These are phyloP conservation scores for Catostylus mosaicus DNA, from an alignment of 30 jellyfish, hydroid and myxozoan species.

Conservation along the genomic window DNA sequence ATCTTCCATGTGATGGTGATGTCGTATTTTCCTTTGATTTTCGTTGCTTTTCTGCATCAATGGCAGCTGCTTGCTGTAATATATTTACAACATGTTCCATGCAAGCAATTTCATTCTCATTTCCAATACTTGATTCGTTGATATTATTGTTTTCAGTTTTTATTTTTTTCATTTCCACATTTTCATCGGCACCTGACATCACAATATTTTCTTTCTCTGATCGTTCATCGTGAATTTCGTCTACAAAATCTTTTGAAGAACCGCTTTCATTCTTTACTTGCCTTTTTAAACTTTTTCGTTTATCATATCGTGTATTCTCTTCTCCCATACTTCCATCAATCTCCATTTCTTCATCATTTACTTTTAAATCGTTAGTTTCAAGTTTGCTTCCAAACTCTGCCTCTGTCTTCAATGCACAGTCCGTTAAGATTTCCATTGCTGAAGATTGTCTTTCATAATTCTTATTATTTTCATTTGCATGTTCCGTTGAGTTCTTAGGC, in stretches of 20 bases:
- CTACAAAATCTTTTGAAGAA: background rate
- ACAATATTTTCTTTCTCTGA: conserved; percentile 16
- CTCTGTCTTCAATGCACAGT: conserved; percentile 30
- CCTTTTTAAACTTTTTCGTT: background rate
- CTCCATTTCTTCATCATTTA: conserved; percentile 25
- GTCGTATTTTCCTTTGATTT: conserved; percentile 9
- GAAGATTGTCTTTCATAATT: conserved; percentile 38
- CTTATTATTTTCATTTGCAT: background rate
- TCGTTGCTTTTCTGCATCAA: conserved; percentile 67
- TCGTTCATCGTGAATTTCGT: conserved; percentile 2
- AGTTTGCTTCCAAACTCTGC: background rate
- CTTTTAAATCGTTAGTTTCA: conserved; percentile 10
- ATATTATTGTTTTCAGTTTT: conserved; percentile 32
- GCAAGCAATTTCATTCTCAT: conserved; percentile 52
- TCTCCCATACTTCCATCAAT: conserved; percentile 9
- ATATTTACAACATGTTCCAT: conserved; percentile 74
- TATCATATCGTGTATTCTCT: conserved; percentile 5
- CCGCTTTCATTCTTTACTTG: conserved; percentile 37
- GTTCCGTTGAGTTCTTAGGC: conserved; percentile 4
- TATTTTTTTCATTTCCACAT: background rate
- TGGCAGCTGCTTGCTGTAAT: conserved; percentile 77
- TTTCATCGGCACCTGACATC: conserved; percentile 1
- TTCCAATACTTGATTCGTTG: conserved; percentile 20
- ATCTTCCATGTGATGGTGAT: conserved; percentile 31
- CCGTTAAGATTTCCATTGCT: conserved; percentile 46